Evolutionary conservation across 2,113 vertebrate genomes (phyloP).

Genomic region (Clarias macrocephalus): DNA sequence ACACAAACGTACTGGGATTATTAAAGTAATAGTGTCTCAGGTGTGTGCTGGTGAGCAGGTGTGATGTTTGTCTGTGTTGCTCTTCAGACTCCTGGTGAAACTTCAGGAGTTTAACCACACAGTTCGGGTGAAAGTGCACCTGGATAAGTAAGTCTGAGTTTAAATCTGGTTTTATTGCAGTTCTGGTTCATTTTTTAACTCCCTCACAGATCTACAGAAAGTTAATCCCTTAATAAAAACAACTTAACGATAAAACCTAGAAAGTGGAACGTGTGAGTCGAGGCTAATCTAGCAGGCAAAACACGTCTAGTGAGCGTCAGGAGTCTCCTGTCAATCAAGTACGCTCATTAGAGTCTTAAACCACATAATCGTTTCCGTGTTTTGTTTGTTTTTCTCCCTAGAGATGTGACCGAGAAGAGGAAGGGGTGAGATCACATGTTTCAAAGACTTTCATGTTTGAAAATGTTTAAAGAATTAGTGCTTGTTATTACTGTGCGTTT

Average conservation of each 20-base stretch:
- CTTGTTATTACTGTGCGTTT: not conserved
- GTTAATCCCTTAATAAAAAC: not conserved
- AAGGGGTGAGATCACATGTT: conserved; percentile 79
- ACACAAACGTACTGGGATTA: not conserved
- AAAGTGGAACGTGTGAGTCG: not conserved
- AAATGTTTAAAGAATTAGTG: not conserved
- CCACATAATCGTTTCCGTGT: not conserved
- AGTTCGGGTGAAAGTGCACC: conserved; percentile 89
- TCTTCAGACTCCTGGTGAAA: conserved; percentile 87
- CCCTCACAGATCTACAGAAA: not conserved
- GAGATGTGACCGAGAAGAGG: conserved; percentile 88
- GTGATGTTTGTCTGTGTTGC: conserved; percentile 17
- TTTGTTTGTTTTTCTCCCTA: conserved; percentile 58
- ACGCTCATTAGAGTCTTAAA: not conserved
- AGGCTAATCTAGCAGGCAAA: not conserved
- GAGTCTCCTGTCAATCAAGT: not conserved
- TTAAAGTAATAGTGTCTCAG: not conserved
- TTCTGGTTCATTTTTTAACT: no score
- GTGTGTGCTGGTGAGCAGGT: not conserved
- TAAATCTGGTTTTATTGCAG: no score
- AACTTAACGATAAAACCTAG: not conserved
- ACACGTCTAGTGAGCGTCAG: not conserved
- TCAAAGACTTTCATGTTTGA: not conserved
- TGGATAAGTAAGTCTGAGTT: conserved; percentile 88
- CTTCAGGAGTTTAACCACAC: conserved; percentile 94